Base-by-base conservation (phyloP, 2,113 vertebrate species). In the Scolopax mira region DNA sequence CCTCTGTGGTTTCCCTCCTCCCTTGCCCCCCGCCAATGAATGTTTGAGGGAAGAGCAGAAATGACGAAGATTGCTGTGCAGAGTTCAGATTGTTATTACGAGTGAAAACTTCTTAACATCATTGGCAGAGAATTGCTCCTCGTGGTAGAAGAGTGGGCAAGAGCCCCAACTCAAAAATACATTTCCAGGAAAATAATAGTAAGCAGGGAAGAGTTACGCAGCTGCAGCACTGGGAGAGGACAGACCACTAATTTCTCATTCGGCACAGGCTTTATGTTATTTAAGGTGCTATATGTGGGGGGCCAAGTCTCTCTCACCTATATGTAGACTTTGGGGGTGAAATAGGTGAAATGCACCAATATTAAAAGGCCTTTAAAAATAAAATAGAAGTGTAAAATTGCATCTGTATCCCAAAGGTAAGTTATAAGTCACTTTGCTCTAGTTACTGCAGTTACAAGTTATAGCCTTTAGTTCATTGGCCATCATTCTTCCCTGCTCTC, bases 121-220 rank as follows among this genome's bases (percentile, higher is more conserved):
- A 46, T 89, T 94, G 83, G 64, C 79, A 93, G 85, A 85, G 37
- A 69, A 72, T 65, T 86, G 11, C 6, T 94, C 13, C 88, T 69
- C 7, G 1, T 90, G 48, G 51, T 91, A 89, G 41, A 95, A 80
- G 62, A 86, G 62, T 74, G 71, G 66, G 78, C 75, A 92, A 52
- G 28, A 82, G 37, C 44, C 74, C 51, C 49, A 41, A 3, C 18
- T 80, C 64, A 89, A 79, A 96, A 92, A 87, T 64, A 49, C 46
- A 51, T 83, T 95, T 97, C 91, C 88, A 89, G 91, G 75, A 93
- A 96, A 94, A 85, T 52, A 75, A 72, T 79, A 85, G 30, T 84
- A 86, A 86, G 57, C 3, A 2, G 72, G 72, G 73, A 93, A 88
- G 52, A 81, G 55, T 84, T 74, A 88, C 2, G 0, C 65, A 94